Base-by-base conservation (phyloP, 2,797 vertebrate genomes). In the Microtus californicus region DNA sequence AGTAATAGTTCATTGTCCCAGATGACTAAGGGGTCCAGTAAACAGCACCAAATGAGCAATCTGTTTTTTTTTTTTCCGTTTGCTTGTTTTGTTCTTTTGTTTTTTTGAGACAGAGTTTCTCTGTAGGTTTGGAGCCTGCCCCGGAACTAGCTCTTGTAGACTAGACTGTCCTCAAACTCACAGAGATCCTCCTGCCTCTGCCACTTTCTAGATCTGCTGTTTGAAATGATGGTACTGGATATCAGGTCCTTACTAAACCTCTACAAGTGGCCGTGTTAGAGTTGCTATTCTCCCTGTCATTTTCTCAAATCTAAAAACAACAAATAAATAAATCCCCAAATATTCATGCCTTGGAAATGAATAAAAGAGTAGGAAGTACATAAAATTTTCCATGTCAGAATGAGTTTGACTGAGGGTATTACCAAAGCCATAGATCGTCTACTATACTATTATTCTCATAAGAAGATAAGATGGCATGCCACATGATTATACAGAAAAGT, bases 391-490 rank as follows among this genome's bases (percentile, higher is more conserved):
- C 54, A 92, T 90, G 86, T 69, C 21, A 73, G 61, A 61, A 3
- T 89, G 13, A 79, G 45, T 54, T 80, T 29, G 87, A 10, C 69
- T 71, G 40, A 89, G 87, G 91, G 92, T 80, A 86, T 89, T 87
- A 65, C 14, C 88, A 76, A 89, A 69, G 59, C 27, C 74, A 10
- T 5, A 43, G 8, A 8, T 40, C 92, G 17, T 51, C 40, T 27
- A 74, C 97, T n/a, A 10, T 95, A 15, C 61, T 89, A 31, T 74
- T 91, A 43, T 43, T 96, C 37, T 94, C 82, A 56, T 92, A 17
- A 79, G 95, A 56, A 43, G 80, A 96, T 83, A 94, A 95, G 96
- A 31, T 93, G 23, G 92, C 92, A 80, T 19, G 61, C 15, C 77
- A 6, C 67, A 11, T 21, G 2, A 91, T 76, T 89, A 74, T 93